Base-by-base conservation (phyloP, 2,888 invertebrate genomes). In the Cynaeus angustus region DNA sequence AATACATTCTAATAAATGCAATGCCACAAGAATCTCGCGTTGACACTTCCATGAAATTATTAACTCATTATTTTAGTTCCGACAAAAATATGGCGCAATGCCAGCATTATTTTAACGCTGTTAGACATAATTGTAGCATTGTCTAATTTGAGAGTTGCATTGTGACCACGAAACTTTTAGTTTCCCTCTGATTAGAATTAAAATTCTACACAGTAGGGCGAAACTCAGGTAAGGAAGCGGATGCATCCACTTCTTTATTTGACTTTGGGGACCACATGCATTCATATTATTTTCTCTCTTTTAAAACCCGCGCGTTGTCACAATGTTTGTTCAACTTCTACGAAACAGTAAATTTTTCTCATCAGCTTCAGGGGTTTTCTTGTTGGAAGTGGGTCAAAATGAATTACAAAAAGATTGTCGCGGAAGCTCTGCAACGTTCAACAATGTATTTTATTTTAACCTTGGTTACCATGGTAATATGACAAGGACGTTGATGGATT, bases 281-380 rank as follows among this genome's bases (percentile, higher is more conserved):
- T 81, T 81, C 79, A 80, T 79, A 81, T 81, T 79, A 80, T 80
- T 79, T 77, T 77, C 77, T 79, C 78, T 80, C 78, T 79, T 78
- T 79, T 79, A 74, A 74, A 72, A 71, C 71, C 74, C 26, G 66
- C 66, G 6, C 21, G 21, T 46, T 46, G 14, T 46, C 72, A 73
- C 66, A 72, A 16, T 67, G 70, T 73, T 73, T 75, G 67, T 68
- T 73, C 70, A 61, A 72, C 45, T 70, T 56, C 30, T 37, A 53
- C 56, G 65, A 69, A 74, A 72, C 72, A 50, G 70, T 46, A 65
- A 72, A 74, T 74, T 73, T 75, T 76, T 73, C 76, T 73, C 75
- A 72, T 75, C 75, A 72, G 71, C 73, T 74, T 74, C 41, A 61
- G 28, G 76, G 58, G 56, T 65, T 69, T 66, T 14, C 41, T 41